Evolutionary conservation across 2,113 vertebrate genomes (phyloP), one percentile per base, ranked within the genome.

Genomic region (Rhadina sibilatrix): DNA sequence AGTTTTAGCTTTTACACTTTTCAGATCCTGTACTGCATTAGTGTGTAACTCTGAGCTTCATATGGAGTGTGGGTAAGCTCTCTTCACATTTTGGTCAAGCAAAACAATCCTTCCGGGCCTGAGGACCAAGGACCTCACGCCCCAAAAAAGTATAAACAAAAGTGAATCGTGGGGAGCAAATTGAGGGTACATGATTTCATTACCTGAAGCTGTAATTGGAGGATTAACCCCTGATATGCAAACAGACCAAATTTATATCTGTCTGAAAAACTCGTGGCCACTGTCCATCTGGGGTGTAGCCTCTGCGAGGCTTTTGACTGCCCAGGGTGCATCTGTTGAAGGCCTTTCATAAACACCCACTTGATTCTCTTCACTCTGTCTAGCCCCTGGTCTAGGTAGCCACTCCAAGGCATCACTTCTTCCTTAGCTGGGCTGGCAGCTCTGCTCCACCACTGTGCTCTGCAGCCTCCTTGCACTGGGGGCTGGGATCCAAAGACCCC

Each of bases 281-380:
- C 4, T 0, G 0, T 14, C 30, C 37, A 28, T 5, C 14, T 22
- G 1, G 10, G 47, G 14, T 40, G 35, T 4, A 38, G 56, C 18
- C 35, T 52, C 59, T 52, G 18, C 0, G 0, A 63, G 35, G 18
- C 24, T 52, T 52, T 78, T 64, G 47, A 19, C 31, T 64, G 47
- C 31, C 31, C 47, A 27, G n/a, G 14, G 19, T 35, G 60, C 11
- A 11, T 5, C 37, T 44, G 0, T 8, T 42, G 60, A 30, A 42
- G 14, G 31, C 37, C 14, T 44, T 64, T 53, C 8, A 11, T 28
- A 53, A 64, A 35, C 23, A 28, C 2, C 2, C 37, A 22, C 24
- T 52, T 64, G 6, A 42, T 13, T 13, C 31, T 52, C 37, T n/a
- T 23, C n/a, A 10, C 4, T 78, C 24, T 52, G 14, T 17, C 59